Conservation (phyloP, 2,113 vertebrate genomes). For the Heloderma charlesbogerti region DNA sequence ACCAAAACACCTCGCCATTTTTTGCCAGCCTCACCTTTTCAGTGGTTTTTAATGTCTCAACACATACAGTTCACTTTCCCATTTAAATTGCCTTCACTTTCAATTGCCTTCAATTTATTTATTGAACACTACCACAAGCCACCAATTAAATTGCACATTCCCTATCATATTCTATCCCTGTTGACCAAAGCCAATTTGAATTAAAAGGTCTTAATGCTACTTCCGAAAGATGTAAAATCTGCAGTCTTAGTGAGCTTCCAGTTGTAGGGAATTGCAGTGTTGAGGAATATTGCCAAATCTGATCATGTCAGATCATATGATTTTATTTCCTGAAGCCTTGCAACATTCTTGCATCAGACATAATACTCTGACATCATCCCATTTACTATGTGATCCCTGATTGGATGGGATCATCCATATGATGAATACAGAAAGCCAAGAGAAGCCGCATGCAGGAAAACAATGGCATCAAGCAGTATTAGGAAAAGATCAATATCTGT, state of each 20-base stretch:
- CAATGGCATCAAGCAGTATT: not conserved
- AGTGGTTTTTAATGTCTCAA: not conserved
- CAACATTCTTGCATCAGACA: not conserved
- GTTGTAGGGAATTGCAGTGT: not conserved
- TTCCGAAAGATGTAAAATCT: too few species aligned
- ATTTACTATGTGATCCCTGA: not conserved
- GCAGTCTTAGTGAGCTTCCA: not conserved
- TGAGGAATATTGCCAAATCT: not conserved
- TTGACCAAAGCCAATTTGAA: not conserved
- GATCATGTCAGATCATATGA: not conserved
- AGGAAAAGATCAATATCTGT: not conserved
- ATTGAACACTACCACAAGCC: not conserved
- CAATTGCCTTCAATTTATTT: not conserved
- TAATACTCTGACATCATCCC: not conserved
- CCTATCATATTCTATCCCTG: not conserved
- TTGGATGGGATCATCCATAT: not conserved
- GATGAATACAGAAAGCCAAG: not conserved
- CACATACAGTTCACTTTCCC: not conserved
- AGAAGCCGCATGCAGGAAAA: not conserved
- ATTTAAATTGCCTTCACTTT: not conserved
- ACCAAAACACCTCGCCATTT: not conserved
- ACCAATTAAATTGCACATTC: not conserved
- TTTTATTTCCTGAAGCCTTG: not conserved
- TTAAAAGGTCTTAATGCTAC: too few species aligned
- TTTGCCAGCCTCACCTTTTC: not conserved